Conservation (phyloP, 2,113 vertebrate genomes). For the Oncorhynchus masou region DNA sequence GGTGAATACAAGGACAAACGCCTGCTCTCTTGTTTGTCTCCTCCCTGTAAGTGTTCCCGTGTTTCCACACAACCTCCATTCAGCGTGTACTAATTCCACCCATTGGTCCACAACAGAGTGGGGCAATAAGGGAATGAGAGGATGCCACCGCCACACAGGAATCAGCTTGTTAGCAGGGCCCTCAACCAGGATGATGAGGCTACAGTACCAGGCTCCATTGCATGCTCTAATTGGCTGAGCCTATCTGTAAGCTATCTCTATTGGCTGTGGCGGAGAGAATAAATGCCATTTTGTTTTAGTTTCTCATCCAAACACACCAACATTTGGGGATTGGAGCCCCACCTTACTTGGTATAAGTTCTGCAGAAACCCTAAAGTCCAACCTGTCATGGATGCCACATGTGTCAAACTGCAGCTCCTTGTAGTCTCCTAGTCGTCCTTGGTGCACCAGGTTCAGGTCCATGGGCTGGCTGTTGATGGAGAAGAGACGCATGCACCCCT, state of each 20-base stretch:
- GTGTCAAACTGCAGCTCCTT: constrained; percentile 92
- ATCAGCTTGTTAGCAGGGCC: constrained; percentile 68
- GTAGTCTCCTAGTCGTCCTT: constrained; percentile 89
- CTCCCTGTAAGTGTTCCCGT: background rate
- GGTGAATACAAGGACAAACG: constrained; percentile 19
- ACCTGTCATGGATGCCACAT: constrained; percentile 97
- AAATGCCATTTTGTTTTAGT: constrained; percentile 2
- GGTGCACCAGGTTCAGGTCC: constrained; percentile 89
- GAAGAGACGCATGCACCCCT: constrained; percentile 95
- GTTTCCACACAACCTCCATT: too few species aligned
- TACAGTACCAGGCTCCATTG: constrained; percentile 31
- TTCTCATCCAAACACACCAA: constrained; percentile 11
- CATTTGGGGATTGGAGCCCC: too few species aligned
- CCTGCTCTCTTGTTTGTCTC: constrained; percentile 38
- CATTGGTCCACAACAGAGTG: too few species aligned
- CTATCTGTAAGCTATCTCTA: constrained; percentile 55
- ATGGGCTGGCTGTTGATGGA: constrained; percentile 91
- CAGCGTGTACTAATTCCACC: too few species aligned
- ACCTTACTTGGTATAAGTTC: constrained; percentile 62
- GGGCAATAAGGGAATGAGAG: too few species aligned
- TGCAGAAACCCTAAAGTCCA: constrained; percentile 30
- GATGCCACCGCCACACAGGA: background rate
- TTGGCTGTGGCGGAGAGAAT: constrained; percentile 14
- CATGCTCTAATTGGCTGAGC: constrained; percentile 67
- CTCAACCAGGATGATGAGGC: too few species aligned